A percentile compares a stretch with the other conserved stretches of the same genome.
These are phyloP conservation scores for Drosophila sp. DNA, from an alignment of 1,140 invertebrate species.

Conservation along the genomic window DNA sequence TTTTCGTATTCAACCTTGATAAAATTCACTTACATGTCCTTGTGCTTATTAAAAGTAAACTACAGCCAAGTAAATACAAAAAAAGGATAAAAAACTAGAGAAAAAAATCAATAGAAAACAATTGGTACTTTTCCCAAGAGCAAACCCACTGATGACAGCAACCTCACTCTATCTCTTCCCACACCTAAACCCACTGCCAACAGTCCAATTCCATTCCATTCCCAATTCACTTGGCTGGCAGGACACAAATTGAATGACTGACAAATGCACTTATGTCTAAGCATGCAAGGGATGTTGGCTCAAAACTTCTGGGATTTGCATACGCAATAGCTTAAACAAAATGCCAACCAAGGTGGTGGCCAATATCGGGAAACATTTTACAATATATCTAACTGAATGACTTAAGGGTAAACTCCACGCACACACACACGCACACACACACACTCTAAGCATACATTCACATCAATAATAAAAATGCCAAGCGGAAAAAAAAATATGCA, in stretches of 20 bases:
- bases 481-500: conserved; percentile 30
- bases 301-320: conserved; percentile 63
- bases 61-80: conserved; percentile 3
- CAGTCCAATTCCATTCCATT: conserved; percentile 1
- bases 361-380: conserved; percentile 27
- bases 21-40: background rate
- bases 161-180: conserved; percentile 1
- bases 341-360: conserved; percentile 34
- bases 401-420: background rate
- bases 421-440: background rate
- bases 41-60: background rate
- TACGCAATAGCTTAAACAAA: conserved; percentile 54
- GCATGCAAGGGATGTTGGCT: conserved; percentile 45
- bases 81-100: conserved; percentile 30
- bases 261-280: conserved; percentile 71
- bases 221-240: conserved; percentile 12
- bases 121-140: conserved; percentile 65
- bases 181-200: background rate
- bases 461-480: conserved; percentile 41
- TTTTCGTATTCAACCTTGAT: background rate
- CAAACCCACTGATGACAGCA: conserved; percentile 39
- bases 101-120: conserved; percentile 72
- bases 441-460: background rate
- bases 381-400: conserved; percentile 1
- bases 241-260: conserved; percentile 66